These are phyloP conservation scores for Callopanchax toddi DNA, from an alignment of 2,113 vertebrate genomes.

Conservation along the genomic window DNA sequence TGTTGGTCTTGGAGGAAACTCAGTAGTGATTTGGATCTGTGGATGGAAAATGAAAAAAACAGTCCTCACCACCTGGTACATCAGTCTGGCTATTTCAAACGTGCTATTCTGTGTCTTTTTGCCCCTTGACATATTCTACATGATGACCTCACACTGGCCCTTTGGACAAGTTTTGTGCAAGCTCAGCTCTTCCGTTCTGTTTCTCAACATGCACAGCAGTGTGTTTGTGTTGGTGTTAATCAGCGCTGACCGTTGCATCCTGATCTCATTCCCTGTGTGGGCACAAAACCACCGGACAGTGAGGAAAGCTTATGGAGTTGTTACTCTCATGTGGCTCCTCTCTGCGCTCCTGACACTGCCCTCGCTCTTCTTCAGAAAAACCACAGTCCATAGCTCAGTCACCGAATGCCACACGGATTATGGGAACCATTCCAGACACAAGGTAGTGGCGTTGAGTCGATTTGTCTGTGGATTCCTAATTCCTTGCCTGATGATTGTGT, in stretches of 20 bases:
- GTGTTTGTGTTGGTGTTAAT: slow-evolving; percentile 87
- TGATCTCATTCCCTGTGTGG: slow-evolving; percentile 86
- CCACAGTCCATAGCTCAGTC: background rate
- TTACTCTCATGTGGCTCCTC: slow-evolving; percentile 77
- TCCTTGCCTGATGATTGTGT: slow-evolving; percentile 82
- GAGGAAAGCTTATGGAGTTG: slow-evolving; percentile 63
- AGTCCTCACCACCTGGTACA: slow-evolving; percentile 86
- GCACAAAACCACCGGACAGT: slow-evolving; percentile 84
- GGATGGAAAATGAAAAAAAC: slow-evolving; percentile 88
- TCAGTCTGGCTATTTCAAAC: slow-evolving; percentile 86
- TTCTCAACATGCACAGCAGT: slow-evolving; percentile 91
- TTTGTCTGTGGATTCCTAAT: slow-evolving; percentile 85
- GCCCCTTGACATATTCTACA: slow-evolving; percentile 74
- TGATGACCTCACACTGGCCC: slow-evolving; percentile 78
- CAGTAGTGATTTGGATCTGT: slow-evolving; percentile 85
- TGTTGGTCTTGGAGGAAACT: slow-evolving; percentile 85
- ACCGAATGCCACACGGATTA: slow-evolving; percentile 83
- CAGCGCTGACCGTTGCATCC: slow-evolving; percentile 86
- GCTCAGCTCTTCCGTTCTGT: slow-evolving; percentile 82
- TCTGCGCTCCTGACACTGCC: slow-evolving; percentile 84
- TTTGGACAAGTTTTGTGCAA: slow-evolving; percentile 88
- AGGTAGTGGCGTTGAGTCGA: slow-evolving; percentile 63
- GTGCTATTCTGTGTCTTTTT: slow-evolving; percentile 87
- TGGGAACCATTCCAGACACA: slow-evolving; percentile 13
- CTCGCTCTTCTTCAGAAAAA: slow-evolving; percentile 83